Percentiles rank a stretch among this genome's conserved stretches.
Evolutionary conservation across 2,113 vertebrate genomes (phyloP).

Genomic region (Callorhinus ursinus): DNA sequence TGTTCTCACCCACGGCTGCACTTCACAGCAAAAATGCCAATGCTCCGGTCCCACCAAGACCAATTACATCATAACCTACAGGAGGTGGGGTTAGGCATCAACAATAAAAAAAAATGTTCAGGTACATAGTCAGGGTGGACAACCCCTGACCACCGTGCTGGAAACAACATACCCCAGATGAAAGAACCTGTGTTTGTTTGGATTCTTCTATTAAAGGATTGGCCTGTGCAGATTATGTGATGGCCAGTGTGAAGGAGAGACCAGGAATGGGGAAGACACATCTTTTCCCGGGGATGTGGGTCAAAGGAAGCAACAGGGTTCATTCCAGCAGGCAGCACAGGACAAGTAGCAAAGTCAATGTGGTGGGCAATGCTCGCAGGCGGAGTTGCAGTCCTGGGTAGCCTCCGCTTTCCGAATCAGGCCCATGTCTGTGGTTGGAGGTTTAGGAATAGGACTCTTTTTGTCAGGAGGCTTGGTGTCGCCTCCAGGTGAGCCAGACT

Average conservation of each 20-base stretch:
- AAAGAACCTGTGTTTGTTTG: neutral
- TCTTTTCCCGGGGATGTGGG: neutral
- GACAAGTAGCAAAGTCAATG: neutral
- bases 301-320: rapidly evolving
- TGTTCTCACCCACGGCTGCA: neutral
- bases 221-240: neutral
- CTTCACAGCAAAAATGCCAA: neutral
- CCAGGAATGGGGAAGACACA: neutral
- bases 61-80: neutral
- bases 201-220: neutral
- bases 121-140: neutral
- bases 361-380: no score
- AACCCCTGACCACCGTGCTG: neutral
- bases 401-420: no score
- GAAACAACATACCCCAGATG: neutral
- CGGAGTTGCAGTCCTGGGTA: neutral
- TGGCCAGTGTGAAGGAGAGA: neutral
- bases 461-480: neutral
- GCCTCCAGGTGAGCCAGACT: neutral
- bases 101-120: neutral
- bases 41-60: no score
- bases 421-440: neutral
- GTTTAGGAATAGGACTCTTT: neutral
- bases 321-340: neutral
- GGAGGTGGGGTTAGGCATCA: neutral